These are phyloP conservation scores for Garra rufa DNA, from an alignment of 2,113 vertebrate species.

Conservation along the genomic window DNA sequence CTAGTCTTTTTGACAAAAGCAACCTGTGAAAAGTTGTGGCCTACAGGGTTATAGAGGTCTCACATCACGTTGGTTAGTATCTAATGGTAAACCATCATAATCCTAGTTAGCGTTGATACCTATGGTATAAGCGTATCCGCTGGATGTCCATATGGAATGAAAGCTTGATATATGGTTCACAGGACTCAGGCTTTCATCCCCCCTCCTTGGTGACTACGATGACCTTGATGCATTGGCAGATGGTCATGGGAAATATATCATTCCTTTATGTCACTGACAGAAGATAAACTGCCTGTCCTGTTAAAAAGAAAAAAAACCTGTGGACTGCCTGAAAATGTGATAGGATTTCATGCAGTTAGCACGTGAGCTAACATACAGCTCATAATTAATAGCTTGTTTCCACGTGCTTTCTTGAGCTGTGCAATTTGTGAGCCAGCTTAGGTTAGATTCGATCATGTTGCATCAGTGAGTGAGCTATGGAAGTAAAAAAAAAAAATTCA, in stretches of 20 bases:
- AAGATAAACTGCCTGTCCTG: not conserved
- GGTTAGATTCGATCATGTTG: not conserved
- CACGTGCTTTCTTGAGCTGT: not conserved
- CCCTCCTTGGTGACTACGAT: not conserved
- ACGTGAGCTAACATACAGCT: not conserved
- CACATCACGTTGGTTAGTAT: not conserved
- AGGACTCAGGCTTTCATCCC: conserved; percentile 17
- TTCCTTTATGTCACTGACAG: conserved; percentile 7
- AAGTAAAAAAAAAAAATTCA: not conserved
- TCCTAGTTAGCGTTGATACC: conserved; percentile 4
- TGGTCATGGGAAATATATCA: conserved; percentile 34
- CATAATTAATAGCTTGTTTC: not conserved
- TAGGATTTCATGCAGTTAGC: not conserved
- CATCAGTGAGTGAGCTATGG: not conserved
- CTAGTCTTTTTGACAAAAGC: not conserved
- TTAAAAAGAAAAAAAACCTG: not conserved
- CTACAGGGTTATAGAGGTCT: not conserved
- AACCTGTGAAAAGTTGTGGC: no score
- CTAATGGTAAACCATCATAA: conserved; percentile 14
- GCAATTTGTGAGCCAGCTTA: not conserved
- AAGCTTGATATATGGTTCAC: conserved; percentile 18
- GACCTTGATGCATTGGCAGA: conserved; percentile 39
- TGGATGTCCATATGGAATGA: conserved; percentile 28
- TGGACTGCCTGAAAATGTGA: not conserved
- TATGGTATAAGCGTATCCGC: conserved; percentile 12